Evolutionary conservation across 2,797 vertebrate species (phyloP).

Genomic region (Taeniopygia guttata): DNA sequence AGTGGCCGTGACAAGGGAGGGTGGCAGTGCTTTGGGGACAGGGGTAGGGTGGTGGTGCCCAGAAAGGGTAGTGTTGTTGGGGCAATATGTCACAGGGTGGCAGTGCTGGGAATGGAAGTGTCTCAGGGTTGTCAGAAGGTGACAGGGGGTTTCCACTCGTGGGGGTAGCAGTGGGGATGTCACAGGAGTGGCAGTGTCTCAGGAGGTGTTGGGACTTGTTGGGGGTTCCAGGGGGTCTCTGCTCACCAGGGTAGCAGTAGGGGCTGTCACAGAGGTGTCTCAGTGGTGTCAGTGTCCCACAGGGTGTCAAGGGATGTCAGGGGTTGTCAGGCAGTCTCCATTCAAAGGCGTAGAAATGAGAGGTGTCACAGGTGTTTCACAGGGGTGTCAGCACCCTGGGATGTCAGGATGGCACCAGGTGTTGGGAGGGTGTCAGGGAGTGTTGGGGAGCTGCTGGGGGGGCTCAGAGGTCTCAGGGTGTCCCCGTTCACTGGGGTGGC

Average conservation of each 20-base stretch:
- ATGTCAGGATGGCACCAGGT: neutral
- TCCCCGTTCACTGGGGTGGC: neutral
- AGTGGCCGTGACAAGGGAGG: neutral
- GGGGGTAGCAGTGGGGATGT: too few relatives aligned
- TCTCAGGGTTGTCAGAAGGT: neutral
- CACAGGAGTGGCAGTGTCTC: neutral
- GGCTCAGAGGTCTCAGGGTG: neutral
- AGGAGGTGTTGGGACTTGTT: neutral
- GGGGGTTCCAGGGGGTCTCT: neutral
- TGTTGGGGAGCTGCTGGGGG: neutral
- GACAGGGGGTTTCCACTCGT: neutral
- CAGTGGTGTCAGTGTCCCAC: neutral
- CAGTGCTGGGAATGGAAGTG: neutral
- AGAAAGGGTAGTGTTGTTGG: neutral
- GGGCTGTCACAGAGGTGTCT: neutral
- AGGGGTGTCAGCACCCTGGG: neutral
- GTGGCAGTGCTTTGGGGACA: neutral
- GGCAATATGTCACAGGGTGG: neutral
- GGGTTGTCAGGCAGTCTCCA: neutral
- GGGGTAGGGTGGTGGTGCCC: too few relatives aligned
- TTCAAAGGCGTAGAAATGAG: neutral
- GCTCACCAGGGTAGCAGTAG: neutral
- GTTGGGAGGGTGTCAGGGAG: rapidly evolving
- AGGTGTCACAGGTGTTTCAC: neutral
- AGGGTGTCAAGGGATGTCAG: neutral